Base-by-base conservation (phyloP, 2,113 vertebrate genomes). In the Tonatia bakeri region DNA sequence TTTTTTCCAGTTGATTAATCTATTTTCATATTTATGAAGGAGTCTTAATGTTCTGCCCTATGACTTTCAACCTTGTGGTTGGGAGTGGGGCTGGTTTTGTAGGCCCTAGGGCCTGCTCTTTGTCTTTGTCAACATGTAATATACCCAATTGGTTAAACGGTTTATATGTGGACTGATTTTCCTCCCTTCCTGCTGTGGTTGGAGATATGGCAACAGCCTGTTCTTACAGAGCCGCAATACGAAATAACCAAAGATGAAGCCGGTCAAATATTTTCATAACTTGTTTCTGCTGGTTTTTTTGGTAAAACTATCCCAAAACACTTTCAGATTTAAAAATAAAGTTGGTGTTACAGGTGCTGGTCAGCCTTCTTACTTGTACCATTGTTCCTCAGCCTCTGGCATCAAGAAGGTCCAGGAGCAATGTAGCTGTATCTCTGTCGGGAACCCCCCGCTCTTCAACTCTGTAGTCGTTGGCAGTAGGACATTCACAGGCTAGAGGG, bases 11-110 rank as follows among this genome's bases (percentile, higher is more conserved):
- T 99, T 98, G 97, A 98, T 96, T 92, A 97, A 96, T 99, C 98
- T 99, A 99, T 99, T 99, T 99, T 99, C 98, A 88, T 99, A 99
- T 99, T 99, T 99, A 99, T 99, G 98, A 98, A 98, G 98, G 97
- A 97, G 92, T 99, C 99, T 99, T 99, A 99, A 98, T 98, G 98
- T 98, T 98, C 98, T 98, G 97, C 98, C 98, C 98, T 98, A 97
- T 98, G 98, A 98, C 98, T 98, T 98, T 99, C 98, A 98, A 98
- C 96, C 54, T 97, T 98, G 96, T 98, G 98, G 99, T 98, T 99
- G 99, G 98, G 99, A 97, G 98, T 98, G 97, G 98, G 98, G 97
- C 90, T 88, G 85, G 54, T 94, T 96, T 98, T 98, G 97, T 98
- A 61, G 97, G 98, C 95, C 97, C 3, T 67, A 95, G 92, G 97